These are phyloP conservation scores for Eonycteris spelaea DNA, from an alignment of 2,113 vertebrate species.

Conservation along the genomic window DNA sequence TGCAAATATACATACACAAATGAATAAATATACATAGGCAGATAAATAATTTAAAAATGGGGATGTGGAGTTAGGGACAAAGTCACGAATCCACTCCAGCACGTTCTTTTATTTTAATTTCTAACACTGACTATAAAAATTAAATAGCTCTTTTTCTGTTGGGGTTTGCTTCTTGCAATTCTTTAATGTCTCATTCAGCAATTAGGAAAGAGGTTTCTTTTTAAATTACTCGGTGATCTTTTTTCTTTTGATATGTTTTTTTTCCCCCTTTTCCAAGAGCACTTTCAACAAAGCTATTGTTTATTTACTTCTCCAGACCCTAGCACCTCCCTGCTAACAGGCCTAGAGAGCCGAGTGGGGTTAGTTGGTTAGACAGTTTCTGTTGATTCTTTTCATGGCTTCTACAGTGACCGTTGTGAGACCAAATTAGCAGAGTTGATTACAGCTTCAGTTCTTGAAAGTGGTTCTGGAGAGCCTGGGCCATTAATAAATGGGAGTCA, in stretches of 20 bases:
- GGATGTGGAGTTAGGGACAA: constrained; percentile 44
- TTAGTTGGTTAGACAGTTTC: not conserved
- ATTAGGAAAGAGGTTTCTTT: constrained; percentile 49
- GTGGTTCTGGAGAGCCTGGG: not conserved
- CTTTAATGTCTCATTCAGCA: constrained; percentile 38
- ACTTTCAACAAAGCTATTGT: not conserved
- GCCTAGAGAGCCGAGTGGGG: not conserved
- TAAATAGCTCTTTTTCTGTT: not conserved
- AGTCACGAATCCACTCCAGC: constrained; percentile 57
- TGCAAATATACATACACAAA: not conserved
- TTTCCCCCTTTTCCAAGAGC: not conserved
- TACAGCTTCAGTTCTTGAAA: not conserved
- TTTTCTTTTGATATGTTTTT: not conserved
- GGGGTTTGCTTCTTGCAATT: constrained; percentile 3
- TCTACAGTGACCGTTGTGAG: not conserved
- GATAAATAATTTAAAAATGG: constrained; percentile 53
- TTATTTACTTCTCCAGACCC: not conserved
- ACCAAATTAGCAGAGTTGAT: not conserved
- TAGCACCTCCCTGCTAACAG: not conserved
- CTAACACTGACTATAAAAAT: constrained; percentile 60
- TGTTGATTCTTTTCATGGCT: not conserved
- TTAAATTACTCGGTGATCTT: constrained; percentile 24
- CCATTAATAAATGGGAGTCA: constrained; percentile 23
- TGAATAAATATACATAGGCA: not conserved
- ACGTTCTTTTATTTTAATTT: constrained; percentile 9